Conservation (phyloP, 2,797 vertebrate genomes). For the Gobio occitaniae region DNA sequence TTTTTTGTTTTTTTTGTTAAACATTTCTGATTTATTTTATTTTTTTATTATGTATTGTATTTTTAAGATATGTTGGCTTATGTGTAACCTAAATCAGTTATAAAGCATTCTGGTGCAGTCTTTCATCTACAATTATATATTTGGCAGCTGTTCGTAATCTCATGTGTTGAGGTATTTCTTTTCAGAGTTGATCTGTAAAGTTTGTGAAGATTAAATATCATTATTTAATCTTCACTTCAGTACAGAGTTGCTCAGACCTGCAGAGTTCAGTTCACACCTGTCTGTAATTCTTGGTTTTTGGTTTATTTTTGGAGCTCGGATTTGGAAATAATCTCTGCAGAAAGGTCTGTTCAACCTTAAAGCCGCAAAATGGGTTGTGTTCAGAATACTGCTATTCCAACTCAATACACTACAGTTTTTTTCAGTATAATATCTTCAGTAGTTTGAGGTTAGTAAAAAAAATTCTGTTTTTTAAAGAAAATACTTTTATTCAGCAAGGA, state of each 20-base stretch:
- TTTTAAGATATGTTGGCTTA: slow-evolving; percentile 73
- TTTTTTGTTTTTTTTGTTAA: slow-evolving; percentile 42
- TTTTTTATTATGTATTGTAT: slow-evolving; percentile 69
- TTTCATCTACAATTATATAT: slow-evolving; percentile 73
- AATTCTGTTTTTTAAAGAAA: no score
- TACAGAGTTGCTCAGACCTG: neutral
- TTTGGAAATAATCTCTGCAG: neutral
- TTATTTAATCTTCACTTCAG: neutral
- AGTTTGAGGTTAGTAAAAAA: neutral
- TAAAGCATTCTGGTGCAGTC: slow-evolving; percentile 71
- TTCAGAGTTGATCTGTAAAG: neutral
- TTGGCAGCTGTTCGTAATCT: slow-evolving; percentile 80
- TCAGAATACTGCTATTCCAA: neutral
- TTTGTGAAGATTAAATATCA: neutral
- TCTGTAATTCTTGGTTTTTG: neutral
- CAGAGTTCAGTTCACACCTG: neutral
- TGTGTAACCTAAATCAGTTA: slow-evolving; percentile 69
- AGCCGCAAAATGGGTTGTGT: neutral
- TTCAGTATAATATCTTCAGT: neutral
- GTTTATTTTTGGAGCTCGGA: neutral
- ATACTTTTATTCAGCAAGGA: neutral
- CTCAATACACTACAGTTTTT: neutral
- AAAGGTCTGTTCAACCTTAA: neutral
- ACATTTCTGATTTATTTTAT: slow-evolving; percentile 65
- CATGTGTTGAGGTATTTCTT: slow-evolving; percentile 70